phyloP scores from a whole-genome alignment of 2,888 invertebrate genomes.

The Synergus laeviventris region DNA sequence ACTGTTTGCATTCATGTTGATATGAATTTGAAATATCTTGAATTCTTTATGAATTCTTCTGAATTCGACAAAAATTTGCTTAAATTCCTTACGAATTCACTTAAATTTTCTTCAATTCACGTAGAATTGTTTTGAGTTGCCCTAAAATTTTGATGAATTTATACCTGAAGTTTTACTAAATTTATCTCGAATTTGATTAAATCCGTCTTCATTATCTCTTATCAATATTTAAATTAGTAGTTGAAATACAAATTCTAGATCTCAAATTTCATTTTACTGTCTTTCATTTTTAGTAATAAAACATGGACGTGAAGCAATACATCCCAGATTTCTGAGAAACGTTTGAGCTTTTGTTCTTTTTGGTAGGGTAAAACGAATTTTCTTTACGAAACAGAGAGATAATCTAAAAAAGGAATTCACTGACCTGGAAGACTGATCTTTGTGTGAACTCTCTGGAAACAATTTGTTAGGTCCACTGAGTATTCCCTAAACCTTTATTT shows the following conservation, averaged over 20 bases:
- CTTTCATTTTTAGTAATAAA: not conserved
- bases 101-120: too few relatives aligned
- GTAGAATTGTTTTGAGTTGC: too few relatives aligned
- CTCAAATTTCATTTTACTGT: not conserved
- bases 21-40: too few relatives aligned
- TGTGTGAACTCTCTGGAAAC: conserved; percentile 26
- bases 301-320: not conserved
- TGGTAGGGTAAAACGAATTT: conserved; percentile 11
- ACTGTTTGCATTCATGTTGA: too few relatives aligned
- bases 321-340: not conserved
- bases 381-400: not conserved
- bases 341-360: conserved; percentile 24
- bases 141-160: too few relatives aligned
- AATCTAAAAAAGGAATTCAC: conserved; percentile 20
- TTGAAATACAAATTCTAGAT: not conserved
- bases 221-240: not conserved
- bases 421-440: conserved; percentile 30
- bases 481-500: conserved; percentile 26
- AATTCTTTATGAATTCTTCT: too few relatives aligned
- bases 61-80: too few relatives aligned
- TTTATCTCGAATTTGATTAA: too few relatives aligned
- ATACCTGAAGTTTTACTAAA: too few relatives aligned
- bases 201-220: too few relatives aligned
- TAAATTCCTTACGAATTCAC: too few relatives aligned
- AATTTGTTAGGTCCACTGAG: conserved; percentile 37